These are phyloP conservation scores for Spilogale gracilis DNA, from an alignment of 2,113 vertebrate genomes.

Conservation along the genomic window DNA sequence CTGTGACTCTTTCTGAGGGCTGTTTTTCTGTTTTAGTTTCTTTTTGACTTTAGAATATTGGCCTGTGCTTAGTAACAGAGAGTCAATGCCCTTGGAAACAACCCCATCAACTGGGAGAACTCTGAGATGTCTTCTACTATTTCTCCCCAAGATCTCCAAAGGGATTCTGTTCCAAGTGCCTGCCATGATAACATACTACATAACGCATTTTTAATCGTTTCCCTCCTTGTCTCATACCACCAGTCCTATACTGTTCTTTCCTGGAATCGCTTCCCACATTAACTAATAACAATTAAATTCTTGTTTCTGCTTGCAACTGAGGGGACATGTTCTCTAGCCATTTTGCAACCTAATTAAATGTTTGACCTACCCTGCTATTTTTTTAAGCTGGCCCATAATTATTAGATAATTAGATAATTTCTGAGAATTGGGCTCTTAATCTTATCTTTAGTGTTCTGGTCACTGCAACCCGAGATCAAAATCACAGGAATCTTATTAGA, in stretches of 20 bases:
- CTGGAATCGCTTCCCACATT: background rate
- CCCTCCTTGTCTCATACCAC: background rate
- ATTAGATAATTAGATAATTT: background rate
- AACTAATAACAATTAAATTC: background rate
- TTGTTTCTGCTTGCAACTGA: background rate
- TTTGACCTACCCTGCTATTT: background rate
- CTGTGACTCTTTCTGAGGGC: background rate
- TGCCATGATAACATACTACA: background rate
- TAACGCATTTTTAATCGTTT: background rate
- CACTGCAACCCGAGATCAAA: rapidly evolving
- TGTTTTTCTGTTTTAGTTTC: background rate
- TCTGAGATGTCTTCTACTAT: background rate
- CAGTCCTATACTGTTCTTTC: background rate
- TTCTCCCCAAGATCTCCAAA: background rate
- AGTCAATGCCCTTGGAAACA: background rate
- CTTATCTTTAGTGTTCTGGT: background rate
- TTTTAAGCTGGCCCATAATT: background rate
- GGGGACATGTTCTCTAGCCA: background rate
- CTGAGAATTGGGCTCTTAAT: background rate
- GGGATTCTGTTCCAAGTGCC: background rate
- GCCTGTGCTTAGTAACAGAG: background rate
- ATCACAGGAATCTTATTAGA: background rate
- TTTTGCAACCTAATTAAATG: background rate
- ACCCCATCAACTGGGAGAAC: background rate
- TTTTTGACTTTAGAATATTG: background rate